A percentile compares a stretch with the other conserved stretches of the same genome.
Conservation (phyloP, 2,113 vertebrate species). For the Aptenodytes patagonicus region DNA sequence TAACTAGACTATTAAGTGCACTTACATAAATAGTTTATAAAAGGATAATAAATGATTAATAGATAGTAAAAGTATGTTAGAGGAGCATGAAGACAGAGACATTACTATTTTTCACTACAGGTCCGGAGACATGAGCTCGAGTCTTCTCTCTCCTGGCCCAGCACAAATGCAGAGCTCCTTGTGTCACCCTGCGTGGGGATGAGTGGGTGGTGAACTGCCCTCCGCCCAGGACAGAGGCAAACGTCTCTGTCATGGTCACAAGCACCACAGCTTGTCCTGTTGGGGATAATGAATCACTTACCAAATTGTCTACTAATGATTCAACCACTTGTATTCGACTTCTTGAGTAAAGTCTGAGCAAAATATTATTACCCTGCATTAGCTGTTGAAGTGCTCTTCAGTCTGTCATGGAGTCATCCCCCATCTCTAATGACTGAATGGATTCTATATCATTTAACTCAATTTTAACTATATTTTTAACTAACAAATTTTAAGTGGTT, state of each 20-base stretch:
- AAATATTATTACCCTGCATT: neutral
- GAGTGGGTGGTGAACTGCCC: neutral
- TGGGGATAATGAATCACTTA: neutral
- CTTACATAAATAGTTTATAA: slow-evolving; percentile 18
- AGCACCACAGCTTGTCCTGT: neutral
- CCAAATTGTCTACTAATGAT: neutral
- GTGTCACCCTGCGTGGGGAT: neutral
- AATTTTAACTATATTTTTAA: neutral
- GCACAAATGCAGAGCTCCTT: neutral
- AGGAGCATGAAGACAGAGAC: neutral
- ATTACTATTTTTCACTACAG: neutral
- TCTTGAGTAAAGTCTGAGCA: neutral
- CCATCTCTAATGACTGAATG: neutral
- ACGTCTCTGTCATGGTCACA: neutral
- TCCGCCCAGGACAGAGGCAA: neutral
- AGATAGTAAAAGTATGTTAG: neutral
- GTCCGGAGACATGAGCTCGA: neutral
- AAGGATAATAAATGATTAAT: slow-evolving; percentile 14
- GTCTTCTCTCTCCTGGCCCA: neutral
- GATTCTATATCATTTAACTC: neutral
- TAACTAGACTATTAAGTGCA: neutral
- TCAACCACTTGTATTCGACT: neutral
- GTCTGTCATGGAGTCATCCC: neutral
- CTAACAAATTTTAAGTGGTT: neutral
- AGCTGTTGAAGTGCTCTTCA: neutral